Base-by-base conservation (phyloP, 35 echinoderm and acorn worm genomes). In the Strongylocentrotus purpuratus region DNA sequence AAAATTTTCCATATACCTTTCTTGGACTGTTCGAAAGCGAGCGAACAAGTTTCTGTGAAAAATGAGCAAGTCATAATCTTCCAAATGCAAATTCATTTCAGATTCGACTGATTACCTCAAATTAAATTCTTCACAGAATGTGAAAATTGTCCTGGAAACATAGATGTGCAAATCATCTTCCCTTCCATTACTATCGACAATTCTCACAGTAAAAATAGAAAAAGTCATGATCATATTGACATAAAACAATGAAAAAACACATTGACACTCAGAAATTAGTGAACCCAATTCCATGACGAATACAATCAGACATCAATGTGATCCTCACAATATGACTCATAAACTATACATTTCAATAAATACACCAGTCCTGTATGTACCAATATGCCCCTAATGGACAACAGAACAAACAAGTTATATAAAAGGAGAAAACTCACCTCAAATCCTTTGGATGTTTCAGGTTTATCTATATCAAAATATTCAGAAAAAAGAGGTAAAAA, bases 381-480 rank as follows among this genome's bases (percentile, higher is more conserved):
- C 61, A 70, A 22, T 13, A 70, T 70, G 61, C 65, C n/a, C 20
- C 7, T 28, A 0, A 28, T 71, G 61, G 8, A 78, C 25, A 78
- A 28, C 15, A 5, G 0, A n/a, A 78, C 7, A 78, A 28, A 88
- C 32, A 89, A 33, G 25, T 5, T 10, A 41, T 10, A 33, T 41
- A 4, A 89, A 46, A 28, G 2, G 52, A 59, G 52, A 22, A 25
- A 46, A 58, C 91, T 93, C 31, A 93, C 91, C 91, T 93, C 91
- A 58, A 93, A 93, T 50, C 91, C 91, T 93, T 93, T 93, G 31
- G 48, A 58, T 32, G 31, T 46, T 48, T 93, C 91, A 46, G 91
- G 91, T 32, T 93, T 93, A 58, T 93, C 91, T 93, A n/a, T 32
- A 93, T 31, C 4, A 58, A 35, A 52, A 13, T 31, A 58, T 46